Evolutionary conservation across 2,888 invertebrate species (phyloP), one percentile per base, ranked within the genome.

Genomic region (Gibbula magus): DNA sequence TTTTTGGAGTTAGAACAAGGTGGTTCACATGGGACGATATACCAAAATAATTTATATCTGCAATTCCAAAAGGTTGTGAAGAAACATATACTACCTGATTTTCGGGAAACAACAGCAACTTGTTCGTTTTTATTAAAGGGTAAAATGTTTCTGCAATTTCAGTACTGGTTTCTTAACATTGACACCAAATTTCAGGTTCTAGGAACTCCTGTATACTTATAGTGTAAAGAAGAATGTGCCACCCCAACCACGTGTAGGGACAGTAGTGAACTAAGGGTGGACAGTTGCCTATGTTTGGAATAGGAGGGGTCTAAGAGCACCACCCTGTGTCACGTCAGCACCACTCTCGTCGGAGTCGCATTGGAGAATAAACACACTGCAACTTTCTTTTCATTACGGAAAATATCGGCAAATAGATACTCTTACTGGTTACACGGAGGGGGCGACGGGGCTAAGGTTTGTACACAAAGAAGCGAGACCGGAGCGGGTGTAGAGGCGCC

Each of bases 391-490:
- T 75, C 75, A 75, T 75, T 75, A 51, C 75, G 75, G 39, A 25
- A 75, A 75, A 75, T 75, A 75, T 75, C 75, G 75, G 75, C 75
- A 75, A 75, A 75, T 75, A 75, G 53, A 75, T 75, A 75, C 75
- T 75, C 53, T 75, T 75, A 75, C 75, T 53, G 53, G 75, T 25
- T 54, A 25, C 35, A 75, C 75, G 52, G 29, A 16, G 25, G 32
- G 54, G 75, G 75, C 75, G 75, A 75, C 75, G 54, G 32, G 32
- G 29, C 53, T 22, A 29, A 54, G 32, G 75, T 25, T 25, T 53
- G 10, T 25, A 35, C 32, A 75, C 75, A 75, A 75, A 53, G 54
- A 54, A 52, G 25, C 25, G 54, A 54, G 75, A 52, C 53, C 54
- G 54, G 54, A 54, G 29, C 52, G 32, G 29, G 54, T 32, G n/a